Conservation (phyloP, 2,888 invertebrate genomes). For the Conops quadrifasciatus region DNA sequence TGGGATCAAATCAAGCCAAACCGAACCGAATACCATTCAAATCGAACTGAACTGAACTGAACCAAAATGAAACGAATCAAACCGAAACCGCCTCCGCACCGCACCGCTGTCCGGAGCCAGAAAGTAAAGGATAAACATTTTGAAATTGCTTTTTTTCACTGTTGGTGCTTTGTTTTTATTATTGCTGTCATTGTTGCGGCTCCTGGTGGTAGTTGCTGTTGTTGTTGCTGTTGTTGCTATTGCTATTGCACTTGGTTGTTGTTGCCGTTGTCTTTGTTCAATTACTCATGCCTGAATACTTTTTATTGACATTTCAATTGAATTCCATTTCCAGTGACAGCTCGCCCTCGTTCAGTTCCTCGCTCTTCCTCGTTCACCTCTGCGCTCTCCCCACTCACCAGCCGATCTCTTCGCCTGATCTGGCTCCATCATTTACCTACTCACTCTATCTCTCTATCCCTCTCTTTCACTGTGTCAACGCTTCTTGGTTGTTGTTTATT, state of each 20-base stretch:
- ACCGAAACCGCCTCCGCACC: neutral
- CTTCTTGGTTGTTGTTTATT: neutral
- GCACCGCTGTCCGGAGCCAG: neutral
- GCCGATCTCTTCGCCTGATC: too few species aligned
- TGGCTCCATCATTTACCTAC: too few species aligned
- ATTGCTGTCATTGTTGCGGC: neutral
- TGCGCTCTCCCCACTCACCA: too few species aligned
- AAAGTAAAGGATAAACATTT: neutral
- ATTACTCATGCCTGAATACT: conserved; percentile 30
- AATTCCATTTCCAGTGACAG: conserved; percentile 30
- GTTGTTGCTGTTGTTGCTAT: conserved; percentile 13
- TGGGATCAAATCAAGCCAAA: neutral
- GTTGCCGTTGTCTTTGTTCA: conserved; percentile 19
- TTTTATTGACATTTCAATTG: conserved; percentile 36
- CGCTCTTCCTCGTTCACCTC: too few species aligned
- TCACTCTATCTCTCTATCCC: too few species aligned
- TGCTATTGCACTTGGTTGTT: conserved; percentile 24
- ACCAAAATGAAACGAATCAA: neutral
- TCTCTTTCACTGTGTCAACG: neutral
- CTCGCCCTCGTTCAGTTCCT: too few species aligned
- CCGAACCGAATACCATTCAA: neutral
- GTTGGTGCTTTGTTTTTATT: neutral
- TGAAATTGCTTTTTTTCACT: neutral
- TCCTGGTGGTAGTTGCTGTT: neutral
- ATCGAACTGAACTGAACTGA: neutral